Conservation (phyloP, 2,888 invertebrate genomes). For the Oxytorus armatus region DNA sequence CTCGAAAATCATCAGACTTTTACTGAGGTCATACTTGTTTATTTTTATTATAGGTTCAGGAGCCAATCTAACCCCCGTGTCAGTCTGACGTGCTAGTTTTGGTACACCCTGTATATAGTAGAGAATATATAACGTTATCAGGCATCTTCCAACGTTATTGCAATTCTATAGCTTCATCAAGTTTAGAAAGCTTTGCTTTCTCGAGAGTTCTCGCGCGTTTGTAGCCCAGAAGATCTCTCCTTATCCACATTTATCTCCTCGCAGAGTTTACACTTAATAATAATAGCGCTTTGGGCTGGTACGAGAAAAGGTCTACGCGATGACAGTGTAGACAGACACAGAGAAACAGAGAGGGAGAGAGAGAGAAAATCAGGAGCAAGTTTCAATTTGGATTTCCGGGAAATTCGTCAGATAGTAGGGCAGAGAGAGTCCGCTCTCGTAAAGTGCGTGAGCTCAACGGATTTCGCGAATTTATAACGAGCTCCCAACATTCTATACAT, state of each 20-base stretch:
- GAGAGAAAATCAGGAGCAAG: conserved; percentile 36
- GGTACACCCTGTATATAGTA: not conserved
- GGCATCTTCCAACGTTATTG: conserved; percentile 50
- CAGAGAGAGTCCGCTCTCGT: too few species aligned
- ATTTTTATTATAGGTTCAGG: too few species aligned
- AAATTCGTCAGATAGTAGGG: conserved; percentile 24
- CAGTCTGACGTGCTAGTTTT: too few species aligned
- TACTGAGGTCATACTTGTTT: too few species aligned
- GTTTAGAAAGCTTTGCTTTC: conserved; percentile 54
- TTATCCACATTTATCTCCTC: conserved; percentile 45
- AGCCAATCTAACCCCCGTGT: too few species aligned
- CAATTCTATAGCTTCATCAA: conserved; percentile 42
- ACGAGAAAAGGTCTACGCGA: conserved; percentile 26
- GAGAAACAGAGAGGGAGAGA: too few species aligned
- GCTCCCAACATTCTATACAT: not conserved
- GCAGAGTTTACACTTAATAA: conserved; percentile 48
- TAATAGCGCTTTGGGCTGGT: conserved; percentile 32
- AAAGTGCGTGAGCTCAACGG: not conserved
- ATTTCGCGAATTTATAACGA: conserved; percentile 8
- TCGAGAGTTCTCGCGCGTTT: conserved; percentile 26
- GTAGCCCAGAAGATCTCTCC: conserved; percentile 37
- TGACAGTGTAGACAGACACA: too few species aligned
- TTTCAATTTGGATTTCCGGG: conserved; percentile 60
- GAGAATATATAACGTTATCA: conserved; percentile 32
- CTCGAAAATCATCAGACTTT: too few species aligned